A percentile compares a stretch with the other conserved stretches of the same genome.
Evolutionary conservation across 64 coral and sea anemone genomes (phyloP).

Genomic region (Montipora sp.): DNA sequence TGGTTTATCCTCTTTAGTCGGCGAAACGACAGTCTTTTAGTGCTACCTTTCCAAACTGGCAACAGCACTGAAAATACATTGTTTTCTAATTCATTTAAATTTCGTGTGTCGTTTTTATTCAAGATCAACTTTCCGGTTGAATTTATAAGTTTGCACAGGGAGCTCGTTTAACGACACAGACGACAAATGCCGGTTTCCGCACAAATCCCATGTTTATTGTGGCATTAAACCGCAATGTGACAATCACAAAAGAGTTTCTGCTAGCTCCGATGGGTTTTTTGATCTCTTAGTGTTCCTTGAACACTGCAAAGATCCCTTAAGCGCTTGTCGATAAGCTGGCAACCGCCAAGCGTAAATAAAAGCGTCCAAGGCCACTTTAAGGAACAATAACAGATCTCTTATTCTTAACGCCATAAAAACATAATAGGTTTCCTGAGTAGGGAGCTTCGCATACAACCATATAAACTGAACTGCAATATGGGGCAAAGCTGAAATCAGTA

Average conservation of each 20-base stretch:
- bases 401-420: slow-evolving; percentile 68
- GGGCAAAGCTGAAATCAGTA: slow-evolving; percentile 77
- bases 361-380: slow-evolving; percentile 82
- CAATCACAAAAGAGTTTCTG: background rate
- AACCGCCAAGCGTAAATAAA: slow-evolving; percentile 94
- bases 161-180: background rate
- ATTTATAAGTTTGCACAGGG: slow-evolving; percentile 28
- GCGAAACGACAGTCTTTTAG: background rate
- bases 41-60: background rate
- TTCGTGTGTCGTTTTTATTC: background rate
- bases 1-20: background rate
- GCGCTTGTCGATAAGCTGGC: slow-evolving; percentile 65
- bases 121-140: slow-evolving; percentile 14
- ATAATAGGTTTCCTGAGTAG: slow-evolving; percentile 17
- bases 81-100: background rate
- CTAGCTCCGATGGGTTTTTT: background rate
- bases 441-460: slow-evolving; percentile 44
- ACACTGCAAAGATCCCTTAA: slow-evolving; percentile 14
- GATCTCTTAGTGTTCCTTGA: background rate
- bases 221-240: background rate
- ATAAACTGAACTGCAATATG: slow-evolving; percentile 80
- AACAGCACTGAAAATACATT: slow-evolving; percentile 1
- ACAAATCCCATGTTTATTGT: background rate
- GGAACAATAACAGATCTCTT: slow-evolving; percentile 81
- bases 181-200: background rate